A percentile compares a stretch with the other conserved stretches of the same genome.
phyloP scores from a whole-genome alignment of 92 coral and sea anemone species.

The Desmophyllum pertusum region DNA sequence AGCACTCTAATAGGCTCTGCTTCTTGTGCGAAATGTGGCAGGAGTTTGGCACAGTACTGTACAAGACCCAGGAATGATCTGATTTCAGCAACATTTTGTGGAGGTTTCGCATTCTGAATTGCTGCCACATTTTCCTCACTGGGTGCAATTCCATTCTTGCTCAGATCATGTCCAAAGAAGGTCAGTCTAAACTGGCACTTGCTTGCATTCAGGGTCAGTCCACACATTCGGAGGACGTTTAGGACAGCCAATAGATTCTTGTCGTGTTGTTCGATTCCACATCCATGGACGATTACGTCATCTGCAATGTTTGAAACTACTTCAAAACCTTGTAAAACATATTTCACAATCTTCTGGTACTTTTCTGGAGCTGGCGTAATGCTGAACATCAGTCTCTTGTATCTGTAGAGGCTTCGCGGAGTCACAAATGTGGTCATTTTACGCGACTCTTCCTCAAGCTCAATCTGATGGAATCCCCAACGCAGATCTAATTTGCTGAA shows the following conservation, averaged over 20 bases:
- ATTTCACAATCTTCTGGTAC: conserved; percentile 22
- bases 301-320: conserved; percentile 56
- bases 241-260: conserved; percentile 40
- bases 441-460: conserved; percentile 40
- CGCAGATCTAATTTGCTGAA: too few relatives aligned
- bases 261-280: conserved; percentile 41
- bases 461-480: conserved; percentile 54
- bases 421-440: conserved; percentile 32
- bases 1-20: too few relatives aligned
- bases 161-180: conserved; percentile 62
- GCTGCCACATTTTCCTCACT: conserved; percentile 65
- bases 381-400: conserved; percentile 9
- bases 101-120: conserved; percentile 34
- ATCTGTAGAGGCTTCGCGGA: conserved; percentile 20
- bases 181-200: conserved; percentile 63
- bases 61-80: too few relatives aligned
- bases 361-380: conserved; percentile 34
- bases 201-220: conserved; percentile 52
- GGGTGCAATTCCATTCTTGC: conserved; percentile 48
- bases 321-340: conserved; percentile 26
- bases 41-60: too few relatives aligned
- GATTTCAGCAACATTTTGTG: too few relatives aligned
- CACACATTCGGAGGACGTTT: conserved; percentile 18
- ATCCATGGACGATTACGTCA: conserved; percentile 7
- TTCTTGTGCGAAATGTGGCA: too few relatives aligned